A percentile compares a stretch with the other conserved stretches of the same genome.
Evolutionary conservation across 2,797 vertebrate species (phyloP).

Genomic region (Hemitrygon akajei): DNA sequence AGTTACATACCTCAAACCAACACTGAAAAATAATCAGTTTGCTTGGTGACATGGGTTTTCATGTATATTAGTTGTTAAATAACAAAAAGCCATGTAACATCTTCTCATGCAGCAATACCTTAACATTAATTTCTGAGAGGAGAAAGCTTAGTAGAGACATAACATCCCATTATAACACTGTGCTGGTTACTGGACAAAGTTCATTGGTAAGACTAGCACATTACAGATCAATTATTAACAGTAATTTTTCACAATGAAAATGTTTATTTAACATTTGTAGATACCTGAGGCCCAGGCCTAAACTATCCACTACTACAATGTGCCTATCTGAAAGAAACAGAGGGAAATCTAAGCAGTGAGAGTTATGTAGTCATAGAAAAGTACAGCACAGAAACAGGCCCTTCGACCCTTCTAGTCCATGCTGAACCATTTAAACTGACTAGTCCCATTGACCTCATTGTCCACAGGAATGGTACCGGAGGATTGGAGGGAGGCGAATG

Average conservation of each 20-base stretch:
- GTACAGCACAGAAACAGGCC: no score
- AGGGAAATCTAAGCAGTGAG: neutral
- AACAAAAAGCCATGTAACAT: neutral
- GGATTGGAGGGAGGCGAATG: no score
- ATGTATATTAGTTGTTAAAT: neutral
- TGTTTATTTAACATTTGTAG: neutral
- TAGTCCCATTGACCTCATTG: no score
- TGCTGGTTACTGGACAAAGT: conserved; percentile 16
- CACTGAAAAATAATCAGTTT: neutral
- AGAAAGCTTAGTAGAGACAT: neutral
- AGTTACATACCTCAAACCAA: neutral
- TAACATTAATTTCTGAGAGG: neutral
- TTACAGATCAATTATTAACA: conserved; percentile 34
- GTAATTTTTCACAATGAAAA: neutral
- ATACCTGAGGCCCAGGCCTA: no score
- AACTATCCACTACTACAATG: neutral
- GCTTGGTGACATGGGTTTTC: neutral
- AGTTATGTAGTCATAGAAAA: no score
- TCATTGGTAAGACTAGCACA: neutral
- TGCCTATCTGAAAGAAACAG: neutral
- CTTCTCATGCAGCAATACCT: neutral
- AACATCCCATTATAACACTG: neutral
- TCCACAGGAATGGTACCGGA: no score
- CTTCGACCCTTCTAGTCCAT: no score
- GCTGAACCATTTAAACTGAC: no score